phyloP scores from a whole-genome alignment of 1,140 invertebrate species.

The Nasonia giraulti region DNA sequence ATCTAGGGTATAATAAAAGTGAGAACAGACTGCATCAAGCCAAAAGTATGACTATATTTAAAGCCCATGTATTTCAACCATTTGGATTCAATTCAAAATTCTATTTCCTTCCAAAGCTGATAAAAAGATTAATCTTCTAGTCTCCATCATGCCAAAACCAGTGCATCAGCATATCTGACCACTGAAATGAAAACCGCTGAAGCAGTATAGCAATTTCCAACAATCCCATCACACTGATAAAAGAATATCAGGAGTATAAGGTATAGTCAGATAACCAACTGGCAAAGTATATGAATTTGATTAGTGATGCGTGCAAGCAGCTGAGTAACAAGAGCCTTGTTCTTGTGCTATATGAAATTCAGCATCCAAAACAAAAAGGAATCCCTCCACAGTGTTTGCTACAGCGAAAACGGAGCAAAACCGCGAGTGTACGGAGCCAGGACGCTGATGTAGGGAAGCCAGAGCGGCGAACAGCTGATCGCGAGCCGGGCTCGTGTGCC shows the following conservation, averaged over 20 bases:
- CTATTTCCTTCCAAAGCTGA: not conserved
- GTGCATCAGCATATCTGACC: not conserved
- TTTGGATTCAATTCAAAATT: constrained; percentile 8
- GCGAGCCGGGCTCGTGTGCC: not conserved
- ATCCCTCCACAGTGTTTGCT: not conserved
- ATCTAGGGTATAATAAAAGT: not conserved
- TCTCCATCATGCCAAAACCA: not conserved
- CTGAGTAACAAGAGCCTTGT: constrained; percentile 5
- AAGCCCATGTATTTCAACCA: not conserved
- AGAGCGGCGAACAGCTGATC: constrained; percentile 5
- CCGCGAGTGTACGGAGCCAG: not conserved
- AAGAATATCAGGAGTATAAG: constrained; percentile 12
- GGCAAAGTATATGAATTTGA: constrained; percentile 10
- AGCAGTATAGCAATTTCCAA: constrained; percentile 6
- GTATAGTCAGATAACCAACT: not conserved
- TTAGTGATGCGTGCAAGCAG: not conserved
- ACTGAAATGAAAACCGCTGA: not conserved
- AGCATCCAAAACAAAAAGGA: not conserved
- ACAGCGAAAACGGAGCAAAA: not conserved
- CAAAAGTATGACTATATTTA: not conserved
- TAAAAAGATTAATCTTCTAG: not conserved
- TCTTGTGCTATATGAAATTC: not conserved
- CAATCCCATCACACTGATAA: constrained; percentile 10
- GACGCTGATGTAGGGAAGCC: not conserved
- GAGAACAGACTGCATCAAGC: not conserved